A percentile compares a stretch with the other conserved stretches of the same genome.
phyloP scores from a whole-genome alignment of 2,797 vertebrate species.

The Sebastes baramenuke region DNA sequence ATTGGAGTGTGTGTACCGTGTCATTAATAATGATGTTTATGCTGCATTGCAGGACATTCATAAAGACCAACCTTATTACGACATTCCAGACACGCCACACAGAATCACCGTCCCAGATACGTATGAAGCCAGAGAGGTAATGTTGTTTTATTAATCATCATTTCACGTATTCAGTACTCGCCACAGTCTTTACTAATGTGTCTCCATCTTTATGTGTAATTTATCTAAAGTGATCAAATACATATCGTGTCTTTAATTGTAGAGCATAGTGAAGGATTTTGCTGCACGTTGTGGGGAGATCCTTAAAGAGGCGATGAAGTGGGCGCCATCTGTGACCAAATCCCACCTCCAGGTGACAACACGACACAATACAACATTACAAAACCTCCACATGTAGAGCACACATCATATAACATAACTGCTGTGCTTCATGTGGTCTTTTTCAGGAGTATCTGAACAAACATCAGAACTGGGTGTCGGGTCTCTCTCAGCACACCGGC shows the following conservation, averaged over 20 bases:
- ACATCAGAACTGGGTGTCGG: conserved; percentile 96
- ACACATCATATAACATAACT: not conserved
- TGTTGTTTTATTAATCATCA: not conserved
- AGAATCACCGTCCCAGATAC: conserved; percentile 96
- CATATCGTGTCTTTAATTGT: not conserved
- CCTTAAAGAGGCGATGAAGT: conserved; percentile 97
- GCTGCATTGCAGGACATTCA: conserved; percentile 89
- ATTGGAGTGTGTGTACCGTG: too few relatives aligned
- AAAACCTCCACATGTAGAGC: not conserved
- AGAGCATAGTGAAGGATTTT: conserved; percentile 98
- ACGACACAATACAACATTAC: not conserved
- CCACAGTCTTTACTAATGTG: not conserved
- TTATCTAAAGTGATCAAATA: not conserved
- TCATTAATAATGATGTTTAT: too few relatives aligned
- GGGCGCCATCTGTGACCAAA: conserved; percentile 96
- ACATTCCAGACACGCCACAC: conserved; percentile 94
- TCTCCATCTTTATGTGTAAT: not conserved
- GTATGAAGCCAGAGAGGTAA: conserved; percentile 92
- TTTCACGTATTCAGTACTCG: accelerated
- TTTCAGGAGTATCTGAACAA: conserved; percentile 95
- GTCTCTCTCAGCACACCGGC: conserved; percentile 95
- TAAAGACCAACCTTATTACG: conserved; percentile 96
- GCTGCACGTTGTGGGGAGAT: conserved; percentile 98
- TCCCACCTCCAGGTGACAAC: conserved; percentile 92
- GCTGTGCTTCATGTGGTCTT: not conserved